phyloP scores from a whole-genome alignment of 2,797 vertebrate species.

The Chiloscyllium punctatum region DNA sequence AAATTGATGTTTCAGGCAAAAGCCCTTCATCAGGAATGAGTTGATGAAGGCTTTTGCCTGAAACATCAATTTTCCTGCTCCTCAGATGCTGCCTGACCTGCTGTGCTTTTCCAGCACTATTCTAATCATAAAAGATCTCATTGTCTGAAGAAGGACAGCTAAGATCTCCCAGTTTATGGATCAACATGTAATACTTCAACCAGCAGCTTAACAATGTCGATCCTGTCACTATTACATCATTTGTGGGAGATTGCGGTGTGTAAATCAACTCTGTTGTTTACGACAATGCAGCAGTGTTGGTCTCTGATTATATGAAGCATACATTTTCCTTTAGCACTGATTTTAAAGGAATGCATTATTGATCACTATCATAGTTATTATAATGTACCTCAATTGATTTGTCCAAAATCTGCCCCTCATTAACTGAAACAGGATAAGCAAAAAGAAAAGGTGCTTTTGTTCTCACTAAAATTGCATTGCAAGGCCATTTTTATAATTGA shows the following conservation, averaged over 20 bases:
- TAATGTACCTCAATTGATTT: background rate
- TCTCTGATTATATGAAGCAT: background rate
- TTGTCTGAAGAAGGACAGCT: background rate
- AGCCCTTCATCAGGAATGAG: too few species aligned
- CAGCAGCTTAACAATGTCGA: background rate
- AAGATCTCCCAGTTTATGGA: too few species aligned
- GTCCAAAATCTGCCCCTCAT: background rate
- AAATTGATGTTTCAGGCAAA: too few species aligned
- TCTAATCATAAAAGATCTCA: background rate
- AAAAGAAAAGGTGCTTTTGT: background rate
- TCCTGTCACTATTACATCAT: background rate
- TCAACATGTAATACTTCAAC: background rate
- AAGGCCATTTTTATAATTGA: background rate
- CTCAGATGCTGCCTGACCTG: too few species aligned
- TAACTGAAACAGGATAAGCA: background rate
- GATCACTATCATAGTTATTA: background rate
- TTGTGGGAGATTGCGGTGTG: background rate
- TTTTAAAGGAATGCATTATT: background rate
- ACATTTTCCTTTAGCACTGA: background rate
- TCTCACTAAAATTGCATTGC: background rate
- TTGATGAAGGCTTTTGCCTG: too few species aligned
- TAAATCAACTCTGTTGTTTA: background rate
- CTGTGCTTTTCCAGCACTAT: too few species aligned
- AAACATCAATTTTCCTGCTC: too few species aligned
- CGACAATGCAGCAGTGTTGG: background rate